Evolutionary conservation across 2,797 vertebrate genomes (phyloP), one percentile per base, ranked within the genome.

Genomic region (Psittacula echo): DNA sequence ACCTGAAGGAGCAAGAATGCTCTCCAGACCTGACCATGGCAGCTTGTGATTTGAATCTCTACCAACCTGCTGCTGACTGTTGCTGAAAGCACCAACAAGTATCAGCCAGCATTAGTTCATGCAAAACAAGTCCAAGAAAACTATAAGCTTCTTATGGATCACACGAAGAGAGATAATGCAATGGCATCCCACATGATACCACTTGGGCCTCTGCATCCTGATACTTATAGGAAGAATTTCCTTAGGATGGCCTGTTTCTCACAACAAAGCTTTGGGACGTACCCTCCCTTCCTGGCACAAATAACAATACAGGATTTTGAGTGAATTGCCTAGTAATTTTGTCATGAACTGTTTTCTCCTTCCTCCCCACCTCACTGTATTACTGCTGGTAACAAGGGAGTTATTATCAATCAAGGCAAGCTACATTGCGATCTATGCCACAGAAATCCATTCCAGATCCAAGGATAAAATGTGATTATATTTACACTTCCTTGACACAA

Each of bases 381-480:
- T 96, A 95, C 94, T 75, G 96, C 96, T 92, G 93, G 95, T 97
- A 98, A 96, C 97, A 95, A 96, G 97, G 95, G 98, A 97, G 96
- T 96, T 98, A 96, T 97, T 97, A 97, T 97, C 97, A 97, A 97
- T 98, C 97, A 98, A 97, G 93, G 58, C 94, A 91, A 94, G 96
- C 85, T 96, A 80, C 97, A 93, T 89, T 96, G 94, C 97, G 97
- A 98, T 98, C 97, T 97, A 83, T 96, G 95, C 97, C 94, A 96
- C 71, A 39, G 94, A 97, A 98, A 98, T 95, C 97, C 97, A 96
- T 97, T 98, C 97, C 97, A 97, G 97, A 98, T 97, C 67, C 32
- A 95, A 95, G 96, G 97, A 98, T 98, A 98, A 97, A 98, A 97
- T 94, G 98, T 97, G 97, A 98, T 98, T 98, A 96, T 98, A 98